Evolutionary conservation across 2,797 vertebrate species (phyloP), one percentile per base, ranked within the genome.

Genomic region (Malacoctenus gilli): DNA sequence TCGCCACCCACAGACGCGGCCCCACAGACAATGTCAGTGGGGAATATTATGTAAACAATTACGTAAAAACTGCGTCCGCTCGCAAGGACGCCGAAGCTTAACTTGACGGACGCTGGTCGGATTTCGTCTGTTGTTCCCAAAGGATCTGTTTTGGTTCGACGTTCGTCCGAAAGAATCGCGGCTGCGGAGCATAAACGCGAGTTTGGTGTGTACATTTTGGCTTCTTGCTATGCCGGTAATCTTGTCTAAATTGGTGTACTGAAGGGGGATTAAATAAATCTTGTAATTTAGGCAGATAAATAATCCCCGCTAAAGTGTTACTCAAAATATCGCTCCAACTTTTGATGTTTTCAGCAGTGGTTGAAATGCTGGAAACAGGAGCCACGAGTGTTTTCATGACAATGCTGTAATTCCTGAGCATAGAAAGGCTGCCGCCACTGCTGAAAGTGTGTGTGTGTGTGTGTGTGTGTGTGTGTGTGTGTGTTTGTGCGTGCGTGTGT

Each of bases 401-500:
- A 72, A 49, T 51, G 56, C 60, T 77, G 52, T 79, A 63, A 80
- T 76, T 80, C 61, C 57, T 23, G 38, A 52, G 59, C 65, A 73
- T 70, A 64, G 68, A 80, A 80, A 41, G 80, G 67, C n/a, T n/a
- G n/a, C n/a, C n/a, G 63, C 72, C 80, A 73, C 59, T 68, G 72
- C 77, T 75, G 39, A 48, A 68, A 67, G 66, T 83, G 51, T 77
- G 35, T 80, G 74, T 86, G 83, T 85, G 87, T 80, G 79, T 86
- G 83, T 85, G 87, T 80, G 79, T 87, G 83, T 85, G 87, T 80
- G 79, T 87, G 83, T 85, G 87, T 80, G 79, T 87, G 83, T 85
- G 87, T 80, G 79, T n/a, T n/a, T n/a, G n/a, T n/a, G n/a, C n/a
- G n/a, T n/a, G 66, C 82, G 53, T 77, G 36, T 80, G 73, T 87